A percentile compares a stretch with the other conserved stretches of the same genome.
Evolutionary conservation across 2,888 invertebrate species (phyloP).

Genomic region (Xylophagus ater): DNA sequence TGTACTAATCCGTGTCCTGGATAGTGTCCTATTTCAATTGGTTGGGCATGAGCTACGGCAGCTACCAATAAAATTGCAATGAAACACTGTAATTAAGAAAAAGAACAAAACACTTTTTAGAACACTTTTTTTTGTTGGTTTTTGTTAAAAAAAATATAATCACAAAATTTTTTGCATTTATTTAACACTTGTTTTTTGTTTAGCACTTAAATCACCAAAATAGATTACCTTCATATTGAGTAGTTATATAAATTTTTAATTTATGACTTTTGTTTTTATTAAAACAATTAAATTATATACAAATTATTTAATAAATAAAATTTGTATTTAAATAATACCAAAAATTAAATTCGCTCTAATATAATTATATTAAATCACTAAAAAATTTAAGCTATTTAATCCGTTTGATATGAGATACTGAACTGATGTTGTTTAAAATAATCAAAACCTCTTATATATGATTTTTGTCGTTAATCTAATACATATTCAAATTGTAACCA

Average conservation of each 20-base stretch:
- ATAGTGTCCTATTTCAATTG: constrained; percentile 37
- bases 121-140: not conserved
- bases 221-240: not conserved
- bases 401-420: constrained; percentile 36
- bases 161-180: not conserved
- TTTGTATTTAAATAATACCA: not conserved
- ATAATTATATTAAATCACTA: not conserved
- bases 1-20: constrained; percentile 26
- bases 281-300: not conserved
- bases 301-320: not conserved
- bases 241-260: not conserved
- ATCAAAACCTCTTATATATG: constrained; percentile 41
- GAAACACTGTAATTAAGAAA: constrained; percentile 30
- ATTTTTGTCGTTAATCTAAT: constrained; percentile 8
- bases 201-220: no score
- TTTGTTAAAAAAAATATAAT: not conserved
- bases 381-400: constrained; percentile 20
- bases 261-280: not conserved
- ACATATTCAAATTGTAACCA: no score
- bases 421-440: constrained; percentile 39
- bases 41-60: constrained; percentile 33
- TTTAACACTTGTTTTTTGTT: not conserved
- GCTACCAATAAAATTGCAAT: constrained; percentile 35
- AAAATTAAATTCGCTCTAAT: no score
- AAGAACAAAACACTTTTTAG: constrained; percentile 2